phyloP scores from a whole-genome alignment of 1,140 invertebrate species.

The Drosophila punjabiensis region DNA sequence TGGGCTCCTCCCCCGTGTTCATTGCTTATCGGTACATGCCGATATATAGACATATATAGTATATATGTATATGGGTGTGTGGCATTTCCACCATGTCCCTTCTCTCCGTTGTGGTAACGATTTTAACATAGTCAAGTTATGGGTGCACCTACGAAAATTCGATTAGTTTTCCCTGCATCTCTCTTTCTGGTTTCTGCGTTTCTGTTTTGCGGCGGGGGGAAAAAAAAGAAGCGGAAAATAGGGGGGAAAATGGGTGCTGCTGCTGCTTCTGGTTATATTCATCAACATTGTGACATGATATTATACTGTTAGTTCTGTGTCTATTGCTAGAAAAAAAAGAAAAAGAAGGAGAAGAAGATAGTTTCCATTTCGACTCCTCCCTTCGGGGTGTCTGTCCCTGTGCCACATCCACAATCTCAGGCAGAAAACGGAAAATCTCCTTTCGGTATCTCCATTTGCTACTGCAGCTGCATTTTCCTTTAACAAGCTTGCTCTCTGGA shows the following conservation, averaged over 20 bases:
- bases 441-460: neutral
- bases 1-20: neutral
- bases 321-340: constrained; percentile 17
- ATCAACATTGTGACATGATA: constrained; percentile 45
- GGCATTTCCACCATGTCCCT: neutral
- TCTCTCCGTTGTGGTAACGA: constrained; percentile 1
- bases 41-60: neutral
- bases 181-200: constrained; percentile 28
- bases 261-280: constrained; percentile 20
- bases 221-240: neutral
- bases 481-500: constrained; percentile 30
- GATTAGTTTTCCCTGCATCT: constrained; percentile 34
- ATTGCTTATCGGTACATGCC: constrained; percentile 11
- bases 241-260: neutral
- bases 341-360: neutral
- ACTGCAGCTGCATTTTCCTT: constrained; percentile 19
- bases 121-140: constrained; percentile 27
- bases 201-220: constrained; percentile 26
- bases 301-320: constrained; percentile 39
- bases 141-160: constrained; percentile 41
- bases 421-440: constrained; percentile 25
- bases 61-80: neutral
- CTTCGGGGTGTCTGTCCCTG: constrained; percentile 4
- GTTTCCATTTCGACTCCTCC: constrained; percentile 28
- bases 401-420: constrained; percentile 28